Base-by-base conservation (phyloP, 2,113 vertebrate species). In the Brienomyrus brachyistius region DNA sequence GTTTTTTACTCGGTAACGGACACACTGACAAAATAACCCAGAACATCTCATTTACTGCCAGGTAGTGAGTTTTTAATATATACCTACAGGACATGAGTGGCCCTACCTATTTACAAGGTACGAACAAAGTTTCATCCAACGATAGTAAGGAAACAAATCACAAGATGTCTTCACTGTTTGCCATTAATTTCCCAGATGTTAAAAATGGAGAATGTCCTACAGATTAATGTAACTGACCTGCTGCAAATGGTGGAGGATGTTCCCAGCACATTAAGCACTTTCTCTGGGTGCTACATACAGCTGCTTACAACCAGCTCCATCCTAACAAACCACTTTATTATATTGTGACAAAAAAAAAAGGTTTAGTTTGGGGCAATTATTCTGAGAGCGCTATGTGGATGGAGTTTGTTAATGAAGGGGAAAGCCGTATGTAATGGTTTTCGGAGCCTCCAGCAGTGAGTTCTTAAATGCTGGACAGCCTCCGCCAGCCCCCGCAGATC, bases 301-400 rank as follows among this genome's bases (percentile, higher is more conserved):
- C 82, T 48, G 82, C 47, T 84, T 21, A 11, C 82, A 48, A 48
- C 45, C 82, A 48, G 43, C 82, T 84, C 82, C 40, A 48, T 45
- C 45, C 82, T 43, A 84, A 48, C 82, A 84, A 84, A 84, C 5
- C 82, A 84, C 40, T 84, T 48, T 7, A 48, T 84, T 84, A 48
- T 48, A 48, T n/a, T 48, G 2, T 84, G 82, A 48, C 82, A 40
- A 40, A 40, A 31, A 84, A 84, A 80, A 83, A 45, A 10, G 23
- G 82, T 21, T 84, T 84, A 84, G 7, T 84, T 21, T 84, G 82
- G 82, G 43, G 82, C 62, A 70, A 48, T 84, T 84, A 84, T 84
- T 84, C 7, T 84, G 82, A 23, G 82, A 3, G 47, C 13, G 21
- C 21, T 48, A 23, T n/a, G 82, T n/a, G 19, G 10, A 48, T 11